Base-by-base conservation (phyloP, 2,797 vertebrate genomes). In the Betta splendens region DNA sequence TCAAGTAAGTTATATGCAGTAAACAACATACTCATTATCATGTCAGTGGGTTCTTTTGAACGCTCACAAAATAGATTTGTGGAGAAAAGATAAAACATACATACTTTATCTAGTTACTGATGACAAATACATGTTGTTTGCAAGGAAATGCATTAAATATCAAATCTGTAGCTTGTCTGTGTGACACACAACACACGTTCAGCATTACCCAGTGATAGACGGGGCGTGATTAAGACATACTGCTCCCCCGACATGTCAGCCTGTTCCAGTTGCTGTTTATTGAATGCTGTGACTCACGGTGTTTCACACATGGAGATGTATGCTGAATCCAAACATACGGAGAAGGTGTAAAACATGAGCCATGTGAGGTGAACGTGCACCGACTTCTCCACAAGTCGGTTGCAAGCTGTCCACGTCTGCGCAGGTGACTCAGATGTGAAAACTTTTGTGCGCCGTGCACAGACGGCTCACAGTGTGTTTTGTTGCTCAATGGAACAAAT, bases 401-500 rank as follows among this genome's bases (percentile, higher is more conserved):
- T 31, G 10, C 17, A 64, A 72, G 37, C 76, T 75, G 44, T 59
- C 29, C 42, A 61, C 35, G 70, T 45, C 68, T 31, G 29, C 50
- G 56, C 45, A 81, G 64, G 66, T 83, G 70, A 84, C 82, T 62
- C 26, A 73, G 59, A 66, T 68, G 53, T 58, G 69, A 69, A 81
- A 79, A 77, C 39, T 50, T 67, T 69, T 67, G 67, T 60, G 60
- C 25, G n/a, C 42, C 71, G 57, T 5, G 26, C 67, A 36, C 4
- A 62, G 60, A 62, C 10, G 13, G 53, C 71, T 75, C 69, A 44
- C 50, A 43, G 35, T 65, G 79, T 80, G 75, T 68, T 80, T 81
- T 45, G 62, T 81, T 80, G 82, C 83, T 86, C 75, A 81, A 85
- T 49, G 69, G 77, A 87, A 88, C 76, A 88, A 89, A 86, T 81